phyloP scores from a whole-genome alignment of 2,797 vertebrate genomes.

The Otolemur crassicaudatus region DNA sequence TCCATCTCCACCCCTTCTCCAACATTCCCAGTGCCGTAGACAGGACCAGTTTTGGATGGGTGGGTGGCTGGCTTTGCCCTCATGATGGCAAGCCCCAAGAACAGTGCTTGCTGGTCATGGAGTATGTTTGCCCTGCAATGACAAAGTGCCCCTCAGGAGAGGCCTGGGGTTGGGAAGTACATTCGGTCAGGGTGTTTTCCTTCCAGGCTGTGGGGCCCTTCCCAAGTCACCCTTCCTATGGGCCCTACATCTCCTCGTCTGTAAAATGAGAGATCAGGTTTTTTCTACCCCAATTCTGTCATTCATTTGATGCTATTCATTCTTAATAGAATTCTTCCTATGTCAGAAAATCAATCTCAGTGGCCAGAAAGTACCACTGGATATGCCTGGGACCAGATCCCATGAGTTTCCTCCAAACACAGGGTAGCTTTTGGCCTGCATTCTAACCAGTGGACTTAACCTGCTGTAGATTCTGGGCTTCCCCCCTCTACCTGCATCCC shows the following conservation, averaged over 20 bases:
- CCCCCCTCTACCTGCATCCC: neutral
- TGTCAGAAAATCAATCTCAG: neutral
- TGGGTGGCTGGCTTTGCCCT: neutral
- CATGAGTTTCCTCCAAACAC: neutral
- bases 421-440: neutral
- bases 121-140: fast-evolving
- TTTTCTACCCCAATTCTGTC: neutral
- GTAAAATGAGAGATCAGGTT: neutral
- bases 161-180: neutral
- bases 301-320: neutral
- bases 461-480: neutral
- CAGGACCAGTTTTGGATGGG: neutral
- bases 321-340: neutral
- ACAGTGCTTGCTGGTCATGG: neutral
- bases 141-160: neutral
- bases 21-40: fast-evolving
- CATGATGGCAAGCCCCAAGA: neutral
- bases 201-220: neutral
- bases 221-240: neutral
- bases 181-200: fast-evolving
- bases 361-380: neutral
- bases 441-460: neutral
- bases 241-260: neutral
- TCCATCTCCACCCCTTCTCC: neutral
- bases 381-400: neutral